phyloP scores from a whole-genome alignment of 2,113 vertebrate genomes.

The Halcyon malimbica region DNA sequence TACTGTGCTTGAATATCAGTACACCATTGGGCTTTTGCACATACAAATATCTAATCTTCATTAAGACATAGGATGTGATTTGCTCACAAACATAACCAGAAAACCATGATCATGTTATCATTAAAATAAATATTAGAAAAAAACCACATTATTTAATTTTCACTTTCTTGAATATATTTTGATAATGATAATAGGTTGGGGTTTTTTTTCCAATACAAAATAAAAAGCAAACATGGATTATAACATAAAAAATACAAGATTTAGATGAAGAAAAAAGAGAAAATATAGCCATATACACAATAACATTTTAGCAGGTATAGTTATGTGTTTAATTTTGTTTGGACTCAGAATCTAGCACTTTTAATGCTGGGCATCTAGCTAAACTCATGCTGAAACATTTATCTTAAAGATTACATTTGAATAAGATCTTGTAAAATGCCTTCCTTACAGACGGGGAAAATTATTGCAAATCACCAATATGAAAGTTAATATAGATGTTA shows the following conservation, averaged over 20 bases:
- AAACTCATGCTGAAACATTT: background rate
- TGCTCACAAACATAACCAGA: background rate
- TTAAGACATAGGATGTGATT: background rate
- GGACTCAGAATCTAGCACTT: background rate
- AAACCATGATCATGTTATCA: background rate
- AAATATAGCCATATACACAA: background rate
- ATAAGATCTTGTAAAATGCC: background rate
- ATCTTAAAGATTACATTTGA: background rate
- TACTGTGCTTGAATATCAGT: background rate
- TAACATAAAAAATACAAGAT: background rate
- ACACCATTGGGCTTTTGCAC: background rate
- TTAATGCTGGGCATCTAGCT: background rate
- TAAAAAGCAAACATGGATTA: background rate
- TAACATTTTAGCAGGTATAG: background rate
- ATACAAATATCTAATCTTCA: background rate
- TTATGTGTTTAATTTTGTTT: background rate
- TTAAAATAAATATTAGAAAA: background rate
- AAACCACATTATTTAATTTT: background rate
- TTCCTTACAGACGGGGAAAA: background rate
- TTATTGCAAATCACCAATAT: background rate
- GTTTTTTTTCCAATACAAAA: fast-evolving
- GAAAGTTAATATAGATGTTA: background rate
- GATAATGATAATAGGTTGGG: background rate
- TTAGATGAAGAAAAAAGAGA: background rate
- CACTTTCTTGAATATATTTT: background rate